These are phyloP conservation scores for Plebejus argus DNA, from an alignment of 2,888 invertebrate species.

Conservation along the genomic window DNA sequence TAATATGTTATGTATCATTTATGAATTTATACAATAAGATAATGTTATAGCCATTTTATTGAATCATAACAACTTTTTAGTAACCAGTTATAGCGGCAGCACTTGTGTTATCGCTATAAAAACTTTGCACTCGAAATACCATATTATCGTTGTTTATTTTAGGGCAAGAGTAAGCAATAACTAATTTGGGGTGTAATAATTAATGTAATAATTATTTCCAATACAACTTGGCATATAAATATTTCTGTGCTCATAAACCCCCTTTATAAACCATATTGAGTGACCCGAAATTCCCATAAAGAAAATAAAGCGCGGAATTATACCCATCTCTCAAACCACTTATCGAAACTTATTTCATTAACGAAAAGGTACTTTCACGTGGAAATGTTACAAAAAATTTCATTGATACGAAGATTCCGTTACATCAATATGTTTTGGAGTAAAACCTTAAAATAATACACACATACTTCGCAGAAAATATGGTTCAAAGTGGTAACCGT, in stretches of 20 bases:
- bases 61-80: neutral
- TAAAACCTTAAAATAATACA: too few species aligned
- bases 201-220: too few species aligned
- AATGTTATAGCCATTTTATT: neutral
- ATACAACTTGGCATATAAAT: too few species aligned
- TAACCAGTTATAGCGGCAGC: neutral
- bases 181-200: neutral
- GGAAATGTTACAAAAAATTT: neutral
- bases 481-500: too few species aligned
- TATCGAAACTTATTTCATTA: conserved; percentile 9
- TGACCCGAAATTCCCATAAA: neutral
- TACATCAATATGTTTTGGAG: too few species aligned
- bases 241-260: neutral
- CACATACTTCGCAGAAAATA: too few species aligned
- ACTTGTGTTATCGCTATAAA: neutral
- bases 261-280: neutral
- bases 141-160: neutral
- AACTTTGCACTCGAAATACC: too few species aligned
- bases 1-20: neutral
- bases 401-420: neutral
- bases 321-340: neutral
- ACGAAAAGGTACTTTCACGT: neutral
- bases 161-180: neutral
- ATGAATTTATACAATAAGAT: too few species aligned
- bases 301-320: neutral